Evolutionary conservation across 2,888 invertebrate species (phyloP), one percentile per base, ranked within the genome.

Genomic region (Pasiphila rectangulata): DNA sequence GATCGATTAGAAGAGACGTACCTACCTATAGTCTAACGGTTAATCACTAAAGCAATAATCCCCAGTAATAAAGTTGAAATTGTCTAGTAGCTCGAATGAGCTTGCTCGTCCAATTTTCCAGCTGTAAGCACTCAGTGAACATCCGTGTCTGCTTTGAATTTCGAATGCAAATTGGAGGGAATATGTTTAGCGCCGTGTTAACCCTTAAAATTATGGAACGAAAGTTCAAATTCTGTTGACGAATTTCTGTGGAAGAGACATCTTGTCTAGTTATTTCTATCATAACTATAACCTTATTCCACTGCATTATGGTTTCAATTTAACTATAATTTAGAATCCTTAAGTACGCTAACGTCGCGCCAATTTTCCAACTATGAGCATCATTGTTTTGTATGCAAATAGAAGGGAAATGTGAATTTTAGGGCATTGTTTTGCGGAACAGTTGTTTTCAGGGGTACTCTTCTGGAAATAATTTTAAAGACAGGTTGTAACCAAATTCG

Each of bases 341-440:
- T n/a, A n/a, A n/a, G n/a, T n/a, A n/a, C n/a, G n/a, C n/a, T n/a
- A n/a, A n/a, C n/a, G n/a, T n/a, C 39, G 48, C 53, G 54, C 59
- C 62, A 61, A 69, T 72, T 72, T 74, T 72, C 72, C 67, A 67
- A 66, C 48, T 48, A n/a, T 43, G 42, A 57, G 41, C 64, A 54
- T 56, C 56, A 29, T 23, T 7, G n/a, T 30, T 43, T 29, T 32
- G 23, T 34, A 42, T 38, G 34, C 17, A 35, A 34, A 43, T 20
- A 20, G 10, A 10, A 30, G 30, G 21, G 15, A 32, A 48, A 37
- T 42, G 19, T 32, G 25, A 13, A 25, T 42, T 34, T 47, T 24
- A 44, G 23, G 43, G 35, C 47, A 42, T 30, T 32, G 7, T 24
- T 23, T 10, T 38, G 19, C 16, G 5, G 12, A 24, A 45, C 24